Evolutionary conservation across 2,797 vertebrate species (phyloP), one percentile per base, ranked within the genome.

Genomic region (Sternarchorhynchus goeldii): DNA sequence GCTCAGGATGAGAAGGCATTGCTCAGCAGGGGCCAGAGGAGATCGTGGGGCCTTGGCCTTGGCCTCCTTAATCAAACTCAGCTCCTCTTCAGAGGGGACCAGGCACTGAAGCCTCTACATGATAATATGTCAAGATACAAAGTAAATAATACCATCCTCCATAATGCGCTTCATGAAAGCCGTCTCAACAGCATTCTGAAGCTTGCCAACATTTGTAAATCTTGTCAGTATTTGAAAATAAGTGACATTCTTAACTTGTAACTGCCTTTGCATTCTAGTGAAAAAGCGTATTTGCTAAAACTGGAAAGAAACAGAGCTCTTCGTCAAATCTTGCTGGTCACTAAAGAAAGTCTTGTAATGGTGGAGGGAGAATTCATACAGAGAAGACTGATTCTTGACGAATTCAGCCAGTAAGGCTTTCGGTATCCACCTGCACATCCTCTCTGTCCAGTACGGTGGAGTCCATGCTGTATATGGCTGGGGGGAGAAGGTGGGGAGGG

Each of bases 401-500:
- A 67, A 56, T n/a, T 67, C 17, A 31, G 50, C 58, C 14, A 20
- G 4, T 64, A 25, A 62, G 31, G 60, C 7, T 17, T 8, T 36
- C 53, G 12, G 18, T 25, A 8, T 17, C 25, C 77, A 94, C 93
- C 92, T 94, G 93, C 20, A 94, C 14, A 32, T 94, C 92, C 69
- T 94, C 93, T 72, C 88, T 85, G 88, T 94, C 93, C 73, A 94
- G 84, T 18, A 94, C 93, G 10, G 84, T 88, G 88, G 82, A 81
- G 87, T 94, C 93, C 92, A 94, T 93, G 88, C 86, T 92, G 82
- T 89, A 87, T 76, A 94, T 92, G 21, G 92, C 91, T 0, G 90
- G 88, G 0, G 92, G 90, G 69, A 94, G 91, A 70, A 94, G 90
- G 77, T 87, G 92, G 0, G 90, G 86, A 4, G 93, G 90, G 0